Base-by-base conservation (phyloP, 1,140 invertebrate species). In the Magallana ariakensis region DNA sequence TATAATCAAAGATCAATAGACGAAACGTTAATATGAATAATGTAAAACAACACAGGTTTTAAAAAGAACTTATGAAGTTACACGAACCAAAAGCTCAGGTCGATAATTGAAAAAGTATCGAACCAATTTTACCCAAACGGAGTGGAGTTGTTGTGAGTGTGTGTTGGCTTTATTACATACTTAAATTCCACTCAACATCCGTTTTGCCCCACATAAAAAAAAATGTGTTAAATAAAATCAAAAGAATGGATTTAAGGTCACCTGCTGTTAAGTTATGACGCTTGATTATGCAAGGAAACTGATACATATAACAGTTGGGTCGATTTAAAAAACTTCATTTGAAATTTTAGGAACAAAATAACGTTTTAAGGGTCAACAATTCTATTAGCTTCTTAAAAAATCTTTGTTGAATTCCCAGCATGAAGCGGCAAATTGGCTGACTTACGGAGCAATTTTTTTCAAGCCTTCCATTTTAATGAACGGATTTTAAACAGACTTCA, bases 1-100 rank as follows among this genome's bases (percentile, higher is more conserved):
- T 82, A 56, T 82, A 82, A 82, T 82, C 80, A 82, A 54, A 82
- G 54, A 82, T 82, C 80, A 56, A 82, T 82, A 82, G 54, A n/a
- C 80, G 54, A 82, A 82, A 54, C 80, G 80, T 82, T 82, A 82
- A 55, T 56, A 82, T 82, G 80, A 82, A 82, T 82, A 82, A 82
- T 82, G 80, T 56, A 82, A 82, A 82, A 56, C 80, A 82, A 56
- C 80, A 19, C n/a, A 82, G 46, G 80, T 82, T 56, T 82, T 55
- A 56, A 82, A 82, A 55, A 82, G 54, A 82, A 82, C 54, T 82
- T 54, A 55, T 82, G 80, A 82, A 82, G 66, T 33, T 3, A 75
- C 66, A 75, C 66, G 66, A 75, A 75, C 66, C 33, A 10, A 13
- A 11, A 26, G 22, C 10, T 75, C 11, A 9, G 66, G 22, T 75